Evolutionary conservation across 2,797 vertebrate species (phyloP).

Genomic region (Chloroceryle inda): DNA sequence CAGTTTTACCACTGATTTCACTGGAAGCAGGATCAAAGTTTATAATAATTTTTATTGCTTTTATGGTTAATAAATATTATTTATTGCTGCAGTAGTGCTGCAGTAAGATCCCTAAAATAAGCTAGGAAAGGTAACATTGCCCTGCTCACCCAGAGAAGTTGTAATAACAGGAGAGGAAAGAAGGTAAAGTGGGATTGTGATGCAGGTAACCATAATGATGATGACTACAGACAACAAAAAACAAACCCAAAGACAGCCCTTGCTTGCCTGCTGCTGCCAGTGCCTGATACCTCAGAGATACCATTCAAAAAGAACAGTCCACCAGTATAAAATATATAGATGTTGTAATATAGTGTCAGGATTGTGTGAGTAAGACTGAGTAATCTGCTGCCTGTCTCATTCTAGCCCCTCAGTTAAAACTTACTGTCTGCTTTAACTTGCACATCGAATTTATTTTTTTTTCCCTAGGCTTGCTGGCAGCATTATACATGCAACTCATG

Average conservation of each 20-base stretch:
- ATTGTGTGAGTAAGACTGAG: not conserved
- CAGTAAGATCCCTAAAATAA: not conserved
- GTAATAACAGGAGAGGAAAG: not conserved
- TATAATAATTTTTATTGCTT: slow-evolving; percentile 16
- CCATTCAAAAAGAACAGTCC: not conserved
- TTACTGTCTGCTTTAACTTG: slow-evolving; percentile 7
- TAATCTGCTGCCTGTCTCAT: not conserved
- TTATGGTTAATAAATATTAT: slow-evolving; percentile 43
- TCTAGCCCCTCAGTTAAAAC: not conserved
- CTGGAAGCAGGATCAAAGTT: slow-evolving; percentile 33
- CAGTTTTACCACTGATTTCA: slow-evolving; percentile 11
- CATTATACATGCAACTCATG: slow-evolving; percentile 45
- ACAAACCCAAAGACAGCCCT: not conserved
- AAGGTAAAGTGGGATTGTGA: not conserved
- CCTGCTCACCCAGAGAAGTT: not conserved
- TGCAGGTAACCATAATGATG: not conserved
- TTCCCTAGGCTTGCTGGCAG: not conserved
- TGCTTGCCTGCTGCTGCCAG: not conserved
- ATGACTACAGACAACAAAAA: not conserved
- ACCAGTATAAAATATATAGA: not conserved
- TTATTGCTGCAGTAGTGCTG: not conserved
- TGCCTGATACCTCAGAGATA: not conserved
- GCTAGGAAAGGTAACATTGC: not conserved
- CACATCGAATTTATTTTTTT: not conserved
- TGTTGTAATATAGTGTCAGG: not conserved